A percentile compares a stretch with the other conserved stretches of the same genome.
Conservation (phyloP, 2,797 vertebrate species). For the Pangasius djambal region DNA sequence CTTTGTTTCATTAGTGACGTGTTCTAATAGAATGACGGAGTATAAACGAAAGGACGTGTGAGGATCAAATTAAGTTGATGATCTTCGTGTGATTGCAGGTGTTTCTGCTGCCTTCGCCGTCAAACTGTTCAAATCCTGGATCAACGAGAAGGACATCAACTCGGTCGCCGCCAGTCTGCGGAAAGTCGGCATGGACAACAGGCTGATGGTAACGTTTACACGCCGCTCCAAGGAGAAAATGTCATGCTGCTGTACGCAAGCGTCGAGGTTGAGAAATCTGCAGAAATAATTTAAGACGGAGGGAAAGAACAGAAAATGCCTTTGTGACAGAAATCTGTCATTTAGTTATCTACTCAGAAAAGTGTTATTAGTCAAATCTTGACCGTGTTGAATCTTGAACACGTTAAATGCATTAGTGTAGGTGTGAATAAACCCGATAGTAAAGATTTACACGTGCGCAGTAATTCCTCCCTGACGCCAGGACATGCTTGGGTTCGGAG, state of each 20-base stretch:
- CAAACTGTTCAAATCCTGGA: conserved; percentile 98
- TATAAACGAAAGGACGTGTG: not conserved
- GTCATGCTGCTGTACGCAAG: too few relatives aligned
- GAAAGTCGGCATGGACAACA: conserved; percentile 97
- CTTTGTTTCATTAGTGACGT: too few relatives aligned
- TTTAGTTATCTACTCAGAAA: not conserved
- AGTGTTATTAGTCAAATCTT: too few relatives aligned
- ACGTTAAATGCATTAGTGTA: too few relatives aligned
- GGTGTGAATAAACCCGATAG: too few relatives aligned
- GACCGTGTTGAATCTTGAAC: too few relatives aligned
- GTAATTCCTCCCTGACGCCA: too few relatives aligned
- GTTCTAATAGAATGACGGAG: too few relatives aligned
- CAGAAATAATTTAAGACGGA: too few relatives aligned
- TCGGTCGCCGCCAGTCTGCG: conserved; percentile 90
- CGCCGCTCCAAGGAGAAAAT: not conserved
- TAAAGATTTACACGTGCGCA: not conserved
- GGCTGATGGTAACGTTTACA: conserved; percentile 82
- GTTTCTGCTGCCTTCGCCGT: conserved; percentile 95
- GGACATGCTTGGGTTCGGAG: not conserved
- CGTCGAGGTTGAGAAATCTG: not conserved
- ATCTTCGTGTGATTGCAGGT: conserved; percentile 69
- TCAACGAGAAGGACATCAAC: conserved; percentile 95
- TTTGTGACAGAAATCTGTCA: too few relatives aligned
- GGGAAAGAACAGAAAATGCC: not conserved
- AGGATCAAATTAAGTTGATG: not conserved